Conservation (phyloP, 1,140 invertebrate species). For the Ips typographus region DNA sequence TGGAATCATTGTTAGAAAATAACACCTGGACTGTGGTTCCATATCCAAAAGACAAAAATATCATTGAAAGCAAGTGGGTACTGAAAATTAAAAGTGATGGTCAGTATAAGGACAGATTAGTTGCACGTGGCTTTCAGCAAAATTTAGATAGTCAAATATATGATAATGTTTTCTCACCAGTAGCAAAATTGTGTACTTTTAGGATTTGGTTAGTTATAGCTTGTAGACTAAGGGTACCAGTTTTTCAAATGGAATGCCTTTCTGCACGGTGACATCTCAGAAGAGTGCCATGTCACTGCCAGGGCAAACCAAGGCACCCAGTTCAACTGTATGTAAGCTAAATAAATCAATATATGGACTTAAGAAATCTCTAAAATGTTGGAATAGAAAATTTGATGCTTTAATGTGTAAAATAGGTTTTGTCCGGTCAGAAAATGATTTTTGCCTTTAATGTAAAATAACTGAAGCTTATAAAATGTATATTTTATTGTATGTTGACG, state of each 20-base stretch:
- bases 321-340: neutral
- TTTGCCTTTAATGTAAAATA: neutral
- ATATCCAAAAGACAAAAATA: constrained; percentile 1
- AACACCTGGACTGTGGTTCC: neutral
- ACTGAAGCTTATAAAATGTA: no score
- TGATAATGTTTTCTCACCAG: neutral
- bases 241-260: neutral
- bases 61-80: constrained; percentile 2
- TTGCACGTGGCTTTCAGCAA: neutral
- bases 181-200: neutral
- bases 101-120: neutral
- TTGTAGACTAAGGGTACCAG: neutral
- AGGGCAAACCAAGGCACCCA: neutral
- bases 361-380: neutral
- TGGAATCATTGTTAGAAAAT: neutral
- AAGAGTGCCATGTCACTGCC: neutral
- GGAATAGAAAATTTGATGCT: neutral
- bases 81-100: constrained; percentile 2
- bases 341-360: neutral
- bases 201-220: neutral
- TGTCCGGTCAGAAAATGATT: neutral
- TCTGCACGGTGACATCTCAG: neutral
- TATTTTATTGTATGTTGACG: no score
- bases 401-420: neutral
- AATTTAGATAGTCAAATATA: neutral